Base-by-base conservation (phyloP, 2,888 invertebrate species). In the Cheilosia vernalis region DNA sequence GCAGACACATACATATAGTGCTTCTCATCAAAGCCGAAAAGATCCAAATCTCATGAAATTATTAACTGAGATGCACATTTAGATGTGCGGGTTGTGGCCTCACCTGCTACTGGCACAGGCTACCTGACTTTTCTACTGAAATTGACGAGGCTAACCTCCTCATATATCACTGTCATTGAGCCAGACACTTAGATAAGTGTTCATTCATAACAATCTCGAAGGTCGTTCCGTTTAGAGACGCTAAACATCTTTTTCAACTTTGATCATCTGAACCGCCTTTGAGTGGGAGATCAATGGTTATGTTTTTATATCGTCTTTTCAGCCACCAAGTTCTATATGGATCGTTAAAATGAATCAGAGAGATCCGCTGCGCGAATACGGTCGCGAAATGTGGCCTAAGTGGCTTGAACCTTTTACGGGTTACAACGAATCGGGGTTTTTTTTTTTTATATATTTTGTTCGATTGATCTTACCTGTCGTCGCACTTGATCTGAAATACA, bases 401-500 rank as follows among this genome's bases (percentile, higher is more conserved):
- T 79, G 79, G 74, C 69, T 84, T 79, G 58, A 69, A 73, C 84
- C 84, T 79, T 79, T 74, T 79, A 79, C 58, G 84, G 83, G n/a
- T 42, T 74, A 21, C 47, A 21, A 70, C 70, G 74, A 73, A 70
- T 70, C 58, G 42, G 58, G 55, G 55, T 78, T 69, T 56, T 64
- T 44, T 77, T 21, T 19, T 15, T 27, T 24, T 66, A n/a, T 21
- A 21, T 21, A 21, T 21, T 21, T 21, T 21, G 21, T 51, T 49
- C 58, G 58, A 80, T 80, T 80, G 72, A 80, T 85, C 70, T 80
- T 67, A 66, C 76, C 55, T 80, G 69, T 84, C 79, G 80, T 85
- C 85, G 80, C 85, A 80, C 80, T 85, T 85, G 85, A 85, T 80
- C 85, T 85, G 80, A 79, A 76, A 76, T 79, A 79, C 58, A 74